phyloP scores from a whole-genome alignment of 1,140 invertebrate genomes.

The Drosophila ficusphila region DNA sequence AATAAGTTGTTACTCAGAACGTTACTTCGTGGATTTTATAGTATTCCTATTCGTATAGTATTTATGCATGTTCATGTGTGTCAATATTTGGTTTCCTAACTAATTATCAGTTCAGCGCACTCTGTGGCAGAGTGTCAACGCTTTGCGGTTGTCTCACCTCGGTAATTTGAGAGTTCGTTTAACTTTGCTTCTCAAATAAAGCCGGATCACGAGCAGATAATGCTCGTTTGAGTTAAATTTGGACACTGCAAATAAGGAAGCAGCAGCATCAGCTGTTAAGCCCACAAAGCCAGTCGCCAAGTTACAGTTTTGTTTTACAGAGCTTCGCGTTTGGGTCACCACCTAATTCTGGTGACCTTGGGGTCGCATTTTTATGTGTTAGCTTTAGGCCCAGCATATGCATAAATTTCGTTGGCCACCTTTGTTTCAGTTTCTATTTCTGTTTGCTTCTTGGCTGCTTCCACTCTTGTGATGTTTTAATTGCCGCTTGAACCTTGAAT shows the following conservation, averaged over 20 bases:
- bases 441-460: constrained; percentile 35
- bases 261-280: not conserved
- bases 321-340: not conserved
- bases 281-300: not conserved
- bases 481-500: constrained; percentile 70
- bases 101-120: constrained; percentile 83
- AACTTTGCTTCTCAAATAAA: constrained; percentile 68
- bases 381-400: constrained; percentile 39
- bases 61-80: constrained; percentile 63
- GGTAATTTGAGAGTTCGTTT: constrained; percentile 64
- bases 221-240: constrained; percentile 39
- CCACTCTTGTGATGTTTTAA: constrained; percentile 60
- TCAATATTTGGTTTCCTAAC: constrained; percentile 80
- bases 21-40: not conserved
- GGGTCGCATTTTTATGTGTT: constrained; percentile 26
- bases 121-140: constrained; percentile 57
- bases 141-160: constrained; percentile 38
- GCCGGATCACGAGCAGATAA: constrained; percentile 24
- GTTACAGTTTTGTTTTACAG: constrained; percentile 9
- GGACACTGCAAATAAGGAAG: constrained; percentile 35
- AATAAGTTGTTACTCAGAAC: constrained; percentile 26
- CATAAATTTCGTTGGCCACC: constrained; percentile 39
- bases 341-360: constrained; percentile 54
- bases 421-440: constrained; percentile 40
- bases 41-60: constrained; percentile 16